Evolutionary conservation across 2,113 vertebrate species (phyloP), one percentile per base, ranked within the genome.

Genomic region (Aphyosemion australe): DNA sequence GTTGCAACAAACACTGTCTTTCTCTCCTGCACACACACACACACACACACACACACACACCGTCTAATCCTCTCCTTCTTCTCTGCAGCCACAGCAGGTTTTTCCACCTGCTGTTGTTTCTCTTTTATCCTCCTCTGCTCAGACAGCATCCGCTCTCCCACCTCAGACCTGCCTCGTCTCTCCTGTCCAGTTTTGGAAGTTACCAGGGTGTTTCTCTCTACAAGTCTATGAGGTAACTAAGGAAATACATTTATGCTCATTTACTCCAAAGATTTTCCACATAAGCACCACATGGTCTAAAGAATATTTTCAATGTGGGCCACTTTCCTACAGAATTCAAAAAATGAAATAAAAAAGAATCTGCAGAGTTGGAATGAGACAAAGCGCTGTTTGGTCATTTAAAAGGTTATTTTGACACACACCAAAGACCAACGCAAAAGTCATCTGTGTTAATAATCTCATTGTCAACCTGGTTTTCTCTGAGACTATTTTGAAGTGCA

Each of bases 61-160:
- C 46, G 60, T 61, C 64, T 72, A 63, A 84, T 69, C 67, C 31
- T 2, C 58, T 69, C 58, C 31, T 67, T 77, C 53, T 37, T 75
- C 74, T 65, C 65, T 79, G 67, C 74, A 73, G 72, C 61, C 58
- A 59, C 70, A 67, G 68, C 77, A 78, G 74, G 65, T 67, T 54
- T 76, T 63, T 69, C n/a, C 83, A 83, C 80, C 74, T 83, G 77
- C 83, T 72, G 74, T 75, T 74, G 50, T 61, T 76, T 42, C 49
- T 66, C 43, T 65, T 73, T 51, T 49, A 46, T 65, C 42, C 47
- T 21, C 56, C 13, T 26, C 48, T 15, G 51, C 69, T 45, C 76
- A 71, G 32, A 53, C 72, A 50, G 32, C 26, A 0, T 64, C 49
- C 48, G 11, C 39, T 63, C 50, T 45, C 58, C 26, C 3, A 4